Percentiles rank a stretch among this genome's conserved stretches.
Evolutionary conservation across 2,113 vertebrate genomes (phyloP).

Genomic region (Pluvianellus socialis): DNA sequence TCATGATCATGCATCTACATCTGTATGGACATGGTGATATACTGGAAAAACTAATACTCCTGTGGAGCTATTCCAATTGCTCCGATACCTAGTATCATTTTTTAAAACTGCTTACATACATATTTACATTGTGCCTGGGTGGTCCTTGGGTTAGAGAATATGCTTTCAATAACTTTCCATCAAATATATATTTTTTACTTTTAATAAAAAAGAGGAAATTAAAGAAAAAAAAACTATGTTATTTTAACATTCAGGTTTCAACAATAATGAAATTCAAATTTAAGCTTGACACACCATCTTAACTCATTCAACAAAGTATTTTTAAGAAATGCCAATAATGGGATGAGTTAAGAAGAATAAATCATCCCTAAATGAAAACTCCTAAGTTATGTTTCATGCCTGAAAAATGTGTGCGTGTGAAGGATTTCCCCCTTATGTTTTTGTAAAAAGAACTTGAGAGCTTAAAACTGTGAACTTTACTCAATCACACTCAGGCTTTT

Average conservation of each 20-base stretch:
- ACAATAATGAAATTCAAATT: conserved; percentile 25
- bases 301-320: not conserved
- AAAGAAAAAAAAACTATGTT: not conserved
- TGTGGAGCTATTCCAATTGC: not conserved
- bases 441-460: not conserved
- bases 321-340: not conserved
- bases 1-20: not conserved
- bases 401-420: not conserved
- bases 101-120: not conserved
- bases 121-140: not conserved
- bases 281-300: not conserved
- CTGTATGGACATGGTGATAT: not conserved
- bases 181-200: conserved; percentile 5
- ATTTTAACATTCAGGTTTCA: conserved; percentile 40
- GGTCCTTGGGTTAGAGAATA: conserved; percentile 21
- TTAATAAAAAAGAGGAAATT: conserved; percentile 64
- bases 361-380: not conserved
- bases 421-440: not conserved
- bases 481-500: not conserved
- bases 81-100: not conserved
- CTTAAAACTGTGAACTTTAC: not conserved
- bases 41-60: not conserved
- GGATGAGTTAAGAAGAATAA: conserved; percentile 10
- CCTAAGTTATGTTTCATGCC: not conserved
- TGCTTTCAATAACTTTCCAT: conserved; percentile 25